A percentile compares a stretch with the other conserved stretches of the same genome.
These are phyloP conservation scores for Hippoglossus hippoglossus DNA, from an alignment of 2,797 vertebrate species.

Conservation along the genomic window DNA sequence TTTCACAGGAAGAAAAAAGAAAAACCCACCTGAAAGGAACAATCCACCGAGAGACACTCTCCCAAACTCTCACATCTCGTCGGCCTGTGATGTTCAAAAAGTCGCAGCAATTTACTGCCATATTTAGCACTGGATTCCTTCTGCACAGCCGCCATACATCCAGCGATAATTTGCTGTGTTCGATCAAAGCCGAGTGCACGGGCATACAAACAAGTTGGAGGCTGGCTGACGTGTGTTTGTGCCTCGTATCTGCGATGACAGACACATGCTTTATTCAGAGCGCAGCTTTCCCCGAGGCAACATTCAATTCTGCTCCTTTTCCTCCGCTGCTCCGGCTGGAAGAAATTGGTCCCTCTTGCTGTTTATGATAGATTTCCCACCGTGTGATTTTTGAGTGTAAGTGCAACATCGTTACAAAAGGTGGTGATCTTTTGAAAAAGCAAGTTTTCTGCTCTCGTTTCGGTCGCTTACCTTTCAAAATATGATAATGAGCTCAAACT, in stretches of 20 bases:
- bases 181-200: background rate
- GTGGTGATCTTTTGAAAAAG: no score
- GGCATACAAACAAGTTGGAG: background rate
- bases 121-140: background rate
- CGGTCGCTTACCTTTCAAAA: no score
- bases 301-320: conserved; percentile 16
- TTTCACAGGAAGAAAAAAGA: background rate
- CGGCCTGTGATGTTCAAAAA: background rate
- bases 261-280: conserved; percentile 37
- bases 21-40: background rate
- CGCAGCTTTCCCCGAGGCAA: conserved; percentile 15
- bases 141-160: background rate
- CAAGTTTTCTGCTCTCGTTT: no score
- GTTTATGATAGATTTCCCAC: no score
- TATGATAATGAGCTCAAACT: no score
- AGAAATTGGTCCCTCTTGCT: no score
- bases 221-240: conserved; percentile 26
- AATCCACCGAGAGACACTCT: background rate
- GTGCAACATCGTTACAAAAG: no score
- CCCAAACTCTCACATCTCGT: background rate
- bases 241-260: conserved; percentile 11
- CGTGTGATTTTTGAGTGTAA: no score
- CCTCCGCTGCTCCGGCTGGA: background rate
- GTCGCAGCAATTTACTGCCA: background rate
- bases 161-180: conserved; percentile 1